Evolutionary conservation across 2,888 invertebrate genomes (phyloP), one percentile per base, ranked within the genome.

Genomic region (Dryobotodes eremita): DNA sequence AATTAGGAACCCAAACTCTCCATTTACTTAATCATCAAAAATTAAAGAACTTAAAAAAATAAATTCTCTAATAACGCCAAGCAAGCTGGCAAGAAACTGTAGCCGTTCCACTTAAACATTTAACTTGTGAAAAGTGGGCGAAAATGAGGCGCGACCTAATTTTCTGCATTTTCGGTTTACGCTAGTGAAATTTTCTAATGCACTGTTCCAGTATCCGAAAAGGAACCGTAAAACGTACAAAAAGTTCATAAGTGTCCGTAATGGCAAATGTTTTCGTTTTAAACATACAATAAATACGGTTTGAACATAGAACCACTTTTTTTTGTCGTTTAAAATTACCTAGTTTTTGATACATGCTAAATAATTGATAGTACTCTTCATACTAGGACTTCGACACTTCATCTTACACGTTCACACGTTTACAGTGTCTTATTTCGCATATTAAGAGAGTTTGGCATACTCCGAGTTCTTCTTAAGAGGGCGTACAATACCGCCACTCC

Each of bases 101-200:
- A 74, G 71, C 74, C 65, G 65, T 77, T 69, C 79, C 64, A 79
- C 76, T 80, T 75, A 77, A 86, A 78, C 81, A 78, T 82, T 88
- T 73, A 80, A 78, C 74, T 80, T 71, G 72, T 82, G 88, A 68
- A 72, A 75, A 81, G 85, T 80, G 62, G 69, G 71, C 62, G 74
- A 83, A 86, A 86, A 88, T 76, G 75, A 77, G 65, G 71, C 74
- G 76, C 42, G 85, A 86, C 89, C 87, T 73, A 80, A 85, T 81
- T 87, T 76, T 61, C 72, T 55, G 31, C 59, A 42, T 81, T 80
- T 85, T 80, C 59, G 68, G 74, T 75, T 83, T 46, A 78, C 31
- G 65, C 70, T 72, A 75, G 73, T 81, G 53, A 71, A 79, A 65
- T 75, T 77, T 65, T 82, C 59, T 74, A 79, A 71, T 48, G 64